Conservation (phyloP, 2,888 invertebrate species). For the Mechanitis messenoides region DNA sequence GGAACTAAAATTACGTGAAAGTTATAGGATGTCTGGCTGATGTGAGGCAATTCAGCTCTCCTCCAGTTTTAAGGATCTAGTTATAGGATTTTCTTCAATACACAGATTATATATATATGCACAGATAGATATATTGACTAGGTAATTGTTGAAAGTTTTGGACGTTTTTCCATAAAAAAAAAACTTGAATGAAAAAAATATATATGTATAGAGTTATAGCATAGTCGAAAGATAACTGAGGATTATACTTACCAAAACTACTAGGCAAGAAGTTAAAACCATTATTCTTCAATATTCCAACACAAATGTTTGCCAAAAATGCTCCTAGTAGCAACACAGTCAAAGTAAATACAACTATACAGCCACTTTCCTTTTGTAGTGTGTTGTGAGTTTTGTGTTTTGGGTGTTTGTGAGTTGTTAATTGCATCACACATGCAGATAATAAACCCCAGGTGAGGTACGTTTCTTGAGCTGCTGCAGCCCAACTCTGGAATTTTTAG, state of each 20-base stretch:
- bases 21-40: not conserved
- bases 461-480: conserved; percentile 91
- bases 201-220: not conserved
- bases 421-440: conserved; percentile 87
- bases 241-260: conserved; percentile 84
- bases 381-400: conserved; percentile 74
- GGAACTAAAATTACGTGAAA: not conserved
- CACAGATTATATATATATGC: too few relatives aligned
- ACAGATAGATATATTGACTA: too few relatives aligned
- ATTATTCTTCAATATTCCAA: conserved; percentile 84
- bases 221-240: not conserved
- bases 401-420: conserved; percentile 84
- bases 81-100: too few relatives aligned
- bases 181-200: too few relatives aligned
- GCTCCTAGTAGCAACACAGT: conserved; percentile 85
- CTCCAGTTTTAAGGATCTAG: too few relatives aligned
- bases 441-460: conserved; percentile 93
- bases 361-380: conserved; percentile 70
- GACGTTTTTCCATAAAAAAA: too few relatives aligned
- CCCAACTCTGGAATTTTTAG: conserved; percentile 82
- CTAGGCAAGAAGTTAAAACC: conserved; percentile 87
- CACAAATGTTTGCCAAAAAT: conserved; percentile 88
- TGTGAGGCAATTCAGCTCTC: too few relatives aligned
- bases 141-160: too few relatives aligned
- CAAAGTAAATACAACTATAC: conserved; percentile 79